Evolutionary conservation across 2,797 vertebrate genomes (phyloP), one percentile per base, ranked within the genome.

Genomic region (Lepus oiostolus): DNA sequence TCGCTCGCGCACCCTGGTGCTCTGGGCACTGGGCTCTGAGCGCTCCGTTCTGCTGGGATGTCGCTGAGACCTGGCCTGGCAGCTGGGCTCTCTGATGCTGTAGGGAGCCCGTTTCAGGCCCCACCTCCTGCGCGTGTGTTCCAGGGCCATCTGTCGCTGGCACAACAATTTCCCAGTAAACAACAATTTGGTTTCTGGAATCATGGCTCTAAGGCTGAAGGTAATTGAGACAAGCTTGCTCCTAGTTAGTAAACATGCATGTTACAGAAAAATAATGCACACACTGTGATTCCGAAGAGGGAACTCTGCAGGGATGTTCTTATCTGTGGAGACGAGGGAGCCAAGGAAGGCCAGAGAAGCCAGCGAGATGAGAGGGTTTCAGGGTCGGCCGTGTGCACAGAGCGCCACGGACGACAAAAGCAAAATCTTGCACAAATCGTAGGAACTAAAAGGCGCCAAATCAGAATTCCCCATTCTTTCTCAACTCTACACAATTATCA

Each of bases 121-220:
- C 67, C 19, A 7, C 65, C 38, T 70, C 85, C 93, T 91, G 88
- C 85, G 71, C 70, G 6, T 50, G 86, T 95, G 93, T 83, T 58
- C 90, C n/a, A 9, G n/a, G 87, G 52, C 95, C 95, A 97, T 97
- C 97, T 97, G 97, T 92, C 90, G 75, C 91, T 90, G 95, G 85
- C 77, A 86, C 35, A 58, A 60, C 35, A 75, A 82, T 84, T 35
- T 47, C 54, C 74, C 90, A 83, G 91, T 89, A 96, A 95, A 95
- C 92, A 84, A 85, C 83, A 88, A 81, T 88, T 90, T 93, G 71
- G 74, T 94, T 90, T 96, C 90, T 90, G 67, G 83, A 96, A 96
- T 96, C 93, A 95, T 62, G 63, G 97, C 72, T 96, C 93, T 88
- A 88, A 94, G 92, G 91, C 88, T n/a, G 4, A 62, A 96, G 92